Percentiles rank a stretch among this genome's conserved stretches.
These are phyloP conservation scores for Acrocyrtus sp. DNA, from an alignment of 2,888 invertebrate genomes.

Conservation along the genomic window DNA sequence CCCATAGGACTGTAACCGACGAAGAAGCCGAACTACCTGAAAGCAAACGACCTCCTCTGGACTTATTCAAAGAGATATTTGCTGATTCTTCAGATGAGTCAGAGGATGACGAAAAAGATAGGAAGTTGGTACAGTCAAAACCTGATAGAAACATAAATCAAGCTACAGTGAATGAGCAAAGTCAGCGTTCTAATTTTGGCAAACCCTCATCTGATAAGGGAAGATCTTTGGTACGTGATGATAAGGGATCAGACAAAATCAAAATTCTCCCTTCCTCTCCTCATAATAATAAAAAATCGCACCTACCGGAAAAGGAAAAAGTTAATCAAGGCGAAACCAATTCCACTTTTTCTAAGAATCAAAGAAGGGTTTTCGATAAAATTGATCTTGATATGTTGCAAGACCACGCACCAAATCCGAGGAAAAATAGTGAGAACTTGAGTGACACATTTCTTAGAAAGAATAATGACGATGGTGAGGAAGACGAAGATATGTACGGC, in stretches of 20 bases:
- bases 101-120: slow-evolving; percentile 48
- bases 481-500: slow-evolving; percentile 49
- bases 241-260: slow-evolving; percentile 24
- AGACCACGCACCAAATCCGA: not conserved
- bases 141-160: slow-evolving; percentile 14
- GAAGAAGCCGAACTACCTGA: slow-evolving; percentile 6
- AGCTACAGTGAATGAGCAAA: slow-evolving; percentile 12
- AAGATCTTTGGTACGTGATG: slow-evolving; percentile 27
- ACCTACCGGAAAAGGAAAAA: slow-evolving; percentile 23
- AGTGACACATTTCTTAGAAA: too few relatives aligned
- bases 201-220: slow-evolving; percentile 20
- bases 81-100: slow-evolving; percentile 60
- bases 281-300: slow-evolving; percentile 29
- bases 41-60: slow-evolving; percentile 53
- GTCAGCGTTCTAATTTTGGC: slow-evolving; percentile 17
- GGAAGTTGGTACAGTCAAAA: not conserved
- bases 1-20: not conserved
- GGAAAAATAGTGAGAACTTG: not conserved
- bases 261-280: too few relatives aligned
- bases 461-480: slow-evolving; percentile 14
- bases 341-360: too few relatives aligned
- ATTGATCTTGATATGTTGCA: slow-evolving; percentile 41
- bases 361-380: slow-evolving; percentile 49
- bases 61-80: slow-evolving; percentile 63
- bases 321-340: slow-evolving; percentile 29